Evolutionary conservation across 2,113 vertebrate genomes (phyloP).

Genomic region (Sapajus apella): DNA sequence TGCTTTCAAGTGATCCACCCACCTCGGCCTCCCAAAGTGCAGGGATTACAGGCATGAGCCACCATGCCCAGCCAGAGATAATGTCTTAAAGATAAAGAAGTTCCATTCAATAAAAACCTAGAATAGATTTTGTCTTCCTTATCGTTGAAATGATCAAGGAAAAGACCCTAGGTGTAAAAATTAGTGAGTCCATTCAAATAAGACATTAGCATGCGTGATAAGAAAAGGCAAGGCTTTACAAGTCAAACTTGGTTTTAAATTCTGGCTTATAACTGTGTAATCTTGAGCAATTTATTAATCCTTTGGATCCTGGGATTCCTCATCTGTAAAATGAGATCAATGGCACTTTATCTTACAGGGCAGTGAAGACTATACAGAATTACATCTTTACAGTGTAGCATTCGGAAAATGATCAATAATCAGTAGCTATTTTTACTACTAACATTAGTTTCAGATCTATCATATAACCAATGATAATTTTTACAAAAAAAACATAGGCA

Average conservation of each 20-base stretch:
- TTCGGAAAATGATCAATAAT: neutral
- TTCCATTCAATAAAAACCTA: neutral
- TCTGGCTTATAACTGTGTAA: neutral
- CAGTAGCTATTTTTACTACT: neutral
- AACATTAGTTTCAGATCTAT: neutral
- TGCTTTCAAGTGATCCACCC: no score
- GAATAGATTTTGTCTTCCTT: neutral
- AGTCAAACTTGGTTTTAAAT: neutral
- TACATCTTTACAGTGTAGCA: neutral
- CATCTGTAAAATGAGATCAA: neutral
- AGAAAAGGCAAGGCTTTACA: neutral
- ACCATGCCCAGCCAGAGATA: no score
- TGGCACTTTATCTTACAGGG: neutral
- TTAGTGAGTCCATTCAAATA: neutral
- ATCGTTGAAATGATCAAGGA: neutral
- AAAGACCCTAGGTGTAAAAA: neutral
- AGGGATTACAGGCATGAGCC: no score
- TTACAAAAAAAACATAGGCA: neutral
- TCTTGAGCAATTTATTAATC: neutral
- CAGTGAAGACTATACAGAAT: neutral
- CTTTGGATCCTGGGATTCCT: neutral
- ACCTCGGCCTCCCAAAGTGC: no score
- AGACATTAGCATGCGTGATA: neutral
- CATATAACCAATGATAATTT: neutral
- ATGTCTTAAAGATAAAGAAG: neutral